Conservation (phyloP, 2,797 vertebrate genomes). For the Synanceia verrucosa region DNA sequence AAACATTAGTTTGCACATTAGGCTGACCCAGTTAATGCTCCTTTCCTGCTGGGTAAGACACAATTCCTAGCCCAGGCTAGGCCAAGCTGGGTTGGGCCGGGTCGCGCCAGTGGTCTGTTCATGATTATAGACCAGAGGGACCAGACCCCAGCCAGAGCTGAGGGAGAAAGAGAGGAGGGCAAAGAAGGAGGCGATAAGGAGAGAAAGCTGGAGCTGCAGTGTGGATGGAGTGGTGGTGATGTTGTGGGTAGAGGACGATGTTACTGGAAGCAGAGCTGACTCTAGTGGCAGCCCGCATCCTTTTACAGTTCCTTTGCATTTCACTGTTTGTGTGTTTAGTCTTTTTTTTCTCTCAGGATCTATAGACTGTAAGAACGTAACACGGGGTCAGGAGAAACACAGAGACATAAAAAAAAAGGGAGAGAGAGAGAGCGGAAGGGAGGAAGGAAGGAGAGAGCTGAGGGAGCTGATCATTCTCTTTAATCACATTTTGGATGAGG, state of each 20-base stretch:
- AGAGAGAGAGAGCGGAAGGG: conserved; percentile 50
- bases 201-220: conserved; percentile 24
- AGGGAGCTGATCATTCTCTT: conserved; percentile 97
- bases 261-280: conserved; percentile 79
- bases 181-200: conserved; percentile 31
- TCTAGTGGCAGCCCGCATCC: conserved; percentile 31
- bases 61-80: conserved; percentile 48
- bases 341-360: conserved; percentile 78
- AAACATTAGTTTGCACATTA: conserved; percentile 93
- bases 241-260: conserved; percentile 52
- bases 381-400: conserved; percentile 80
- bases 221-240: conserved; percentile 48
- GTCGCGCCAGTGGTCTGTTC: conserved; percentile 83
- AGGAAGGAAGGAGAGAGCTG: conserved; percentile 73
- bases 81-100: conserved; percentile 45
- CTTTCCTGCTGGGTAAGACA: conserved; percentile 82
- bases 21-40: conserved; percentile 90
- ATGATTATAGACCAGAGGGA: conserved; percentile 91
- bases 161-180: conserved; percentile 12
- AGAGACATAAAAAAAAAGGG: conserved; percentile 56
- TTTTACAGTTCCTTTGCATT: conserved; percentile 54
- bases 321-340: conserved; percentile 40
- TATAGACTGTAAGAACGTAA: conserved; percentile 87
- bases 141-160: conserved; percentile 79
- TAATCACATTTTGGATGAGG: conserved; percentile 98